Conservation (phyloP, 2,797 vertebrate species). For the Sebastes dallii region DNA sequence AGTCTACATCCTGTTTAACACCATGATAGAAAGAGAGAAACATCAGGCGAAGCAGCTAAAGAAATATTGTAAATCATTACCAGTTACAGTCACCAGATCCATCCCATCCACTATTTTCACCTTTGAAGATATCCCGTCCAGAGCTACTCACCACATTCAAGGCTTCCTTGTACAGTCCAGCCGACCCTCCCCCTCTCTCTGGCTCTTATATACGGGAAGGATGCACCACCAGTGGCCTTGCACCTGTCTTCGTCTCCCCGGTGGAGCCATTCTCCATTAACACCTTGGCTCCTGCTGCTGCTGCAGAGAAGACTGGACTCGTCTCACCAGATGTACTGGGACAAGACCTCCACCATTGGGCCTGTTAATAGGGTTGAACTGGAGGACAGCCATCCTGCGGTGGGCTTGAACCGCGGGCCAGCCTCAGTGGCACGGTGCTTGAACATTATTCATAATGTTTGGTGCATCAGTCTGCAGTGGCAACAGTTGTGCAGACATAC, state of each 20-base stretch:
- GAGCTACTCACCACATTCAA: constrained; percentile 34
- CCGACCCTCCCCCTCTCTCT: neutral
- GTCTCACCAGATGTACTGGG: constrained; percentile 11
- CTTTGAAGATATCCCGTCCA: neutral
- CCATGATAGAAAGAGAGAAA: neutral
- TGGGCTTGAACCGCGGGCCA: neutral
- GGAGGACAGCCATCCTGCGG: constrained; percentile 16
- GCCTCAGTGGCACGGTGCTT: neutral
- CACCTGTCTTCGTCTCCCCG: constrained; percentile 15
- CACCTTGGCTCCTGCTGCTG: neutral
- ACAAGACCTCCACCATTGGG: neutral
- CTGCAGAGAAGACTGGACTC: neutral
- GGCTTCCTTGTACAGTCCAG: neutral
- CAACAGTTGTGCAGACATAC: neutral
- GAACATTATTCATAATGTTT: neutral
- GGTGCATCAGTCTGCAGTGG: neutral
- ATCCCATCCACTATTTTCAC: neutral
- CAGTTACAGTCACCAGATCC: neutral
- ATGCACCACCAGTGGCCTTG: constrained; percentile 24
- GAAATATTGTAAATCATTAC: constrained; percentile 29
- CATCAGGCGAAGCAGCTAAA: neutral
- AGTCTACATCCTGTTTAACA: neutral
- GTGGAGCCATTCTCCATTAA: constrained; percentile 11
- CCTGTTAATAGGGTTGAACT: constrained; percentile 19
- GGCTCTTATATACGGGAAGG: constrained; percentile 30